Base-by-base conservation (phyloP, 2,888 invertebrate genomes). In the Scelioninae gen. 2 region DNA sequence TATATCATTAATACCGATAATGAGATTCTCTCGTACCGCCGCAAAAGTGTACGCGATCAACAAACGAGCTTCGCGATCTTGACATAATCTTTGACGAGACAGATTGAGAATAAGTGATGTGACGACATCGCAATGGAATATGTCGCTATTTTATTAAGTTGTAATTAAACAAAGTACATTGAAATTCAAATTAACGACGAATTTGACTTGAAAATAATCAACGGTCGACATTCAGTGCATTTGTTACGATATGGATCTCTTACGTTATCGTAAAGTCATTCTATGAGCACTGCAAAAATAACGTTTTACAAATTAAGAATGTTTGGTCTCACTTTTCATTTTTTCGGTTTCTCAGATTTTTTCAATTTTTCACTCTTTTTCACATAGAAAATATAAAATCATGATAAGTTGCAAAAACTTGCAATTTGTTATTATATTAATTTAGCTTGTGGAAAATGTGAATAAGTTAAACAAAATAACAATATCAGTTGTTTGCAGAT, bases 11-110 rank as follows among this genome's bases (percentile, higher is more conserved):
- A 71, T 57, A 48, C 22, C 6, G 39, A 48, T 71, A 63, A 61
- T 41, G 55, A 70, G 55, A 63, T 61, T 63, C 31, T 43, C 53
- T 60, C 9, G 48, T 55, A 55, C 19, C 33, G 37, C 11, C 48
- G 31, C 67, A 45, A 45, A 43, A 43, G 43, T 50, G 19, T 57
- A 25, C 31, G 53, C 52, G 15, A 28, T 37, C 35, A 48, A 50
- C 46, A 72, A 61, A 72, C 60, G 25, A 53, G 65, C 10, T 18
- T 57, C 53, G 46, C 58, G 53, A 46, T 60, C 60, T 35, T 19
- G n/a, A 65, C 48, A 61, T 67, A 53, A 72, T 73, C 73, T 73
- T 57, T 43, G 61, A 48, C 22, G 48, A 72, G 52, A 67, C 43
- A 46, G 35, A 46, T 45, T 33, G 33, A 60, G 22, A n/a, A 35